Base-by-base conservation (phyloP, 2,113 vertebrate species). In the Panthera leo region DNA sequence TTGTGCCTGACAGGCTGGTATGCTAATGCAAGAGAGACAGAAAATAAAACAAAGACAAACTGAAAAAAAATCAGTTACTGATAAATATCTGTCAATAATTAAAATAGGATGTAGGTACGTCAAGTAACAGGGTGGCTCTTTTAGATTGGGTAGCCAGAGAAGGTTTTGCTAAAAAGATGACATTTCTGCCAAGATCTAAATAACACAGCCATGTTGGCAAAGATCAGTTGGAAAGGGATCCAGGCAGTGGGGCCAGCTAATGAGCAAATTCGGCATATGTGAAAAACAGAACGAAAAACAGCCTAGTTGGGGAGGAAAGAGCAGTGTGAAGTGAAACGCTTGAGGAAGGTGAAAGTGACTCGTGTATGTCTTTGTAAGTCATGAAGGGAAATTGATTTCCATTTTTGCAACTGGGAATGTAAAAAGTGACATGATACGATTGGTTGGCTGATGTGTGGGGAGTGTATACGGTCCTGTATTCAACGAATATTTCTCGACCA, bases 181-280 rank as follows among this genome's bases (percentile, higher is more conserved):
- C 29, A 68, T 73, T 94, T 78, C 39, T 68, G 61, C 84, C 80
- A 94, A 94, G 23, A 61, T 84, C 45, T 45, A 25, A 97, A 73
- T 92, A 58, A 61, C n/a, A 85, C 91, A 96, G 63, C 13, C 5
- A 42, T 76, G 31, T 48, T 89, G 73, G 58, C 53, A 42, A 92
- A 93, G 36, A 82, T 75, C 18, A 85, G 4, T 29, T 76, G 67
- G 58, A 94, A 27, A 92, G 0, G 25, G 61, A 83, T 86, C 61
- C 34, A 89, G 53, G 7, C 13, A 71, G 21, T 79, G 23, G 53
- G 29, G 76, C 65, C 55, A 96, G 19, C 53, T 39, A 48, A 34
- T 53, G 14, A 92, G 73, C 8, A 82, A 70, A 70, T 86, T 65
- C 78, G 51, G 58, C 79, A 39, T 80, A 58, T 82, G 68, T 51